These are phyloP conservation scores for Oedothorax gibbosus DNA, from an alignment of 1,140 invertebrate genomes.

Conservation along the genomic window DNA sequence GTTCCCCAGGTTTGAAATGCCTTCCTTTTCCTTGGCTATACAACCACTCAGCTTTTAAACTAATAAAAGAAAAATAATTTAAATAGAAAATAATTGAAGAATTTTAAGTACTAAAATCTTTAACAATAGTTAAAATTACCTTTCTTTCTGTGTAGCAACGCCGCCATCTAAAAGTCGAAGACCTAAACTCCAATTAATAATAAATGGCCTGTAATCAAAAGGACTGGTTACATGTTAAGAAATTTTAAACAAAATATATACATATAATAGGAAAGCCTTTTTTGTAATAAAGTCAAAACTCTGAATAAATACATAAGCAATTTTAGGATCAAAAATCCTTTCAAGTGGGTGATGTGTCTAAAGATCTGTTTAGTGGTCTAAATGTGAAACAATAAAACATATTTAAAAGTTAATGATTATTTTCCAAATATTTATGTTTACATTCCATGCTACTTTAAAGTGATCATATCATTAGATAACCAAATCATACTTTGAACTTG, in stretches of 20 bases:
- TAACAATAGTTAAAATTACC: constrained; percentile 71
- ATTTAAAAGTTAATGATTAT: too few species aligned
- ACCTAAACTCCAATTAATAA: constrained; percentile 92
- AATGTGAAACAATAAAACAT: too few species aligned
- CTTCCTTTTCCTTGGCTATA: constrained; percentile 92
- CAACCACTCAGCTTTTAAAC: constrained; percentile 93
- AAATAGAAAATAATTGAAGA: neutral
- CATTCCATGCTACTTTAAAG: too few species aligned
- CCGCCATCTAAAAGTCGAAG: constrained; percentile 89
- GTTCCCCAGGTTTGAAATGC: constrained; percentile 87
- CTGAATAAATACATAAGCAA: too few species aligned
- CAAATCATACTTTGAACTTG: too few species aligned
- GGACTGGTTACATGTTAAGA: constrained; percentile 73
- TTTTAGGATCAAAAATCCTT: too few species aligned
- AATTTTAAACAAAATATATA: neutral
- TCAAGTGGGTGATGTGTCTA: too few species aligned
- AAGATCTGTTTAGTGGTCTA: too few species aligned
- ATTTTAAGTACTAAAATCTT: neutral
- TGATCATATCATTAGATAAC: too few species aligned
- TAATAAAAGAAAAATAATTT: constrained; percentile 69
- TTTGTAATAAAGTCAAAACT: too few species aligned
- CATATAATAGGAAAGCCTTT: too few species aligned
- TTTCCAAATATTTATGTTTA: too few species aligned
- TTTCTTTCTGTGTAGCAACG: constrained; percentile 88
- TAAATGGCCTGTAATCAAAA: constrained; percentile 91